A percentile compares a stretch with the other conserved stretches of the same genome.
phyloP scores from a whole-genome alignment of 2,888 invertebrate genomes.

The Tillus elongatus region DNA sequence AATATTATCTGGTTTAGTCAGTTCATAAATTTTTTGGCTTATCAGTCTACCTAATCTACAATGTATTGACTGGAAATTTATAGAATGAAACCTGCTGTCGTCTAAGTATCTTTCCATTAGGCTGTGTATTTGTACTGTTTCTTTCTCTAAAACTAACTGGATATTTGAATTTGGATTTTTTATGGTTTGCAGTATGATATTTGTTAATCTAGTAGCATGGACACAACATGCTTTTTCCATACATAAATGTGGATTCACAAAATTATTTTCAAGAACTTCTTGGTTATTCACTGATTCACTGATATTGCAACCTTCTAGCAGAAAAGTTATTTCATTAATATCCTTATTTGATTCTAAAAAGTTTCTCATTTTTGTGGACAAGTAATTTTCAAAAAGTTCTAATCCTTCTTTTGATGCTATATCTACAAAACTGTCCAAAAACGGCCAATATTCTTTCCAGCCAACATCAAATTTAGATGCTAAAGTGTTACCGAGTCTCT shows the following conservation, averaged over 20 bases:
- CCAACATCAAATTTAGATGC: slow-evolving; percentile 63
- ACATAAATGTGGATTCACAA: slow-evolving; percentile 41
- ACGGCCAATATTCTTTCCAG: slow-evolving; percentile 93
- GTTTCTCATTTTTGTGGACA: slow-evolving; percentile 39
- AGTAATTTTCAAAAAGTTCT: slow-evolving; percentile 61
- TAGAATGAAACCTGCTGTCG: slow-evolving; percentile 51
- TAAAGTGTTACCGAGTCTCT: slow-evolving; percentile 66
- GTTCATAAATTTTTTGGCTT: slow-evolving; percentile 45
- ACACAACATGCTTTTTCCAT: slow-evolving; percentile 56
- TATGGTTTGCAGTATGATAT: slow-evolving; percentile 48
- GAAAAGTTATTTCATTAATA: neutral
- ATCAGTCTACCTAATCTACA: slow-evolving; percentile 56
- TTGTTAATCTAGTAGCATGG: slow-evolving; percentile 61
- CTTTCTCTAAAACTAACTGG: slow-evolving; percentile 51
- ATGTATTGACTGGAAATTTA: slow-evolving; percentile 57
- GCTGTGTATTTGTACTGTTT: slow-evolving; percentile 59
- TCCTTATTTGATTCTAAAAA: neutral
- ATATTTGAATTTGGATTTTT: slow-evolving; percentile 35
- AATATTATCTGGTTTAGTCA: neutral
- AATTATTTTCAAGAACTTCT: slow-evolving; percentile 12
- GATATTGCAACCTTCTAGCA: slow-evolving; percentile 42
- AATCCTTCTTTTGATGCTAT: slow-evolving; percentile 67
- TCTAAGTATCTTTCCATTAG: slow-evolving; percentile 61
- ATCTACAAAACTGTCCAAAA: slow-evolving; percentile 73
- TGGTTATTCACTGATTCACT: slow-evolving; percentile 13